A percentile compares a stretch with the other conserved stretches of the same genome.
Evolutionary conservation across 2,888 invertebrate species (phyloP).

Genomic region (Tholera decimalis): DNA sequence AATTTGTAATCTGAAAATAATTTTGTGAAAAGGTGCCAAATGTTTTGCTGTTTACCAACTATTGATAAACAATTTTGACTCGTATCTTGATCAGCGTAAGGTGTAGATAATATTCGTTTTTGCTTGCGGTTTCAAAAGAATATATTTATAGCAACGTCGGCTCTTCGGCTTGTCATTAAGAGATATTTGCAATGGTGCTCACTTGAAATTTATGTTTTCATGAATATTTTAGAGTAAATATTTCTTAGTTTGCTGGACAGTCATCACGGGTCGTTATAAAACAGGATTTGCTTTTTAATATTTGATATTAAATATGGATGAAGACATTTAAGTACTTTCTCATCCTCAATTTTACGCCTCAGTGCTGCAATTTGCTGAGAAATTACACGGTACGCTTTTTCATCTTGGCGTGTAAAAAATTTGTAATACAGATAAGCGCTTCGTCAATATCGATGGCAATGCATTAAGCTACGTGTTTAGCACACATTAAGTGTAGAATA

Average conservation of each 20-base stretch:
- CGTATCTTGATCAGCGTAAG: constrained; percentile 37
- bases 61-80: constrained; percentile 61
- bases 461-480: constrained; percentile 2
- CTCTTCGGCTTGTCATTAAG: constrained; percentile 77
- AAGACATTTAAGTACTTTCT: constrained; percentile 56
- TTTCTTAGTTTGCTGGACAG: constrained; percentile 50
- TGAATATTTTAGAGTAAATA: constrained; percentile 74
- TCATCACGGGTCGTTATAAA: constrained; percentile 56
- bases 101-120: constrained; percentile 8
- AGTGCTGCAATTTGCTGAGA: constrained; percentile 47
- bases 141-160: constrained; percentile 74
- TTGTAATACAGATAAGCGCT: constrained; percentile 27
- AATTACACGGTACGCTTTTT: constrained; percentile 46
- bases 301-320: constrained; percentile 63
- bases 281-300: constrained; percentile 50
- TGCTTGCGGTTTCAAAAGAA: constrained; percentile 52
- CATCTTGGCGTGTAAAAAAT: constrained; percentile 34
- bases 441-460: constrained; percentile 6
- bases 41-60: constrained; percentile 67
- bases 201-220: constrained; percentile 74
- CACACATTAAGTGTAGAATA: not conserved
- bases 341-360: constrained; percentile 50
- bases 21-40: constrained; percentile 56
- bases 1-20: constrained; percentile 11
- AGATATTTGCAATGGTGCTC: constrained; percentile 77